Conservation (phyloP, 2,113 vertebrate species). For the Brachyhypopomus gauderio region DNA sequence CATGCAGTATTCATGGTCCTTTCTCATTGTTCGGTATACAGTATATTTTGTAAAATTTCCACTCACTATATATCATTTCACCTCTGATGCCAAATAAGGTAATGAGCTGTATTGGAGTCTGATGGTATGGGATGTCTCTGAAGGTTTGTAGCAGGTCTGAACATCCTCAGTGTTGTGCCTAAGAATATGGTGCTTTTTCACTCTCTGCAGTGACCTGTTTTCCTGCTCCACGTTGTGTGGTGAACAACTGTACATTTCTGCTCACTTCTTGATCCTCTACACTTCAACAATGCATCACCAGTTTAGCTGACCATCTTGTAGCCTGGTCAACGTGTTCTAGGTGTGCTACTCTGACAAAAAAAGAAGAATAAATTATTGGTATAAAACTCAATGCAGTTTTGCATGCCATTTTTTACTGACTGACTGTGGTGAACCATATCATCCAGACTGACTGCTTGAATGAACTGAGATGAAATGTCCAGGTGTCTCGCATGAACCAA, state of each 20-base stretch:
- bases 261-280: slow-evolving; percentile 22
- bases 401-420: slow-evolving; percentile 54
- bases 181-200: slow-evolving; percentile 54
- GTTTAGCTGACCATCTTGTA: slow-evolving; percentile 77
- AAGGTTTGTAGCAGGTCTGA: background rate
- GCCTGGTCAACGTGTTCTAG: slow-evolving; percentile 80
- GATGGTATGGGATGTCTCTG: slow-evolving; percentile 1
- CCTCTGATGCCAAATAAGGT: slow-evolving; percentile 44
- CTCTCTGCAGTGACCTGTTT: slow-evolving; percentile 55
- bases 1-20: slow-evolving; percentile 20
- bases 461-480: slow-evolving; percentile 78
- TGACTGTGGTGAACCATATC: background rate
- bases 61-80: slow-evolving; percentile 20
- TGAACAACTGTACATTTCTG: slow-evolving; percentile 33
- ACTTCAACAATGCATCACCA: slow-evolving; percentile 19
- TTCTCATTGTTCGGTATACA: slow-evolving; percentile 29
- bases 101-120: slow-evolving; percentile 27
- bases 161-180: slow-evolving; percentile 22
- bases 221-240: slow-evolving; percentile 42
- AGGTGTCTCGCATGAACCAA: slow-evolving; percentile 76
- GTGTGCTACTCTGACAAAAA: slow-evolving; percentile 77
- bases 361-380: slow-evolving; percentile 79
- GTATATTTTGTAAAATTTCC: slow-evolving; percentile 23
- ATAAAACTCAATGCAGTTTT: slow-evolving; percentile 54
- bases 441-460: slow-evolving; percentile 61